Conservation (phyloP, 2,113 vertebrate species). For the Eolophus roseicapilla region DNA sequence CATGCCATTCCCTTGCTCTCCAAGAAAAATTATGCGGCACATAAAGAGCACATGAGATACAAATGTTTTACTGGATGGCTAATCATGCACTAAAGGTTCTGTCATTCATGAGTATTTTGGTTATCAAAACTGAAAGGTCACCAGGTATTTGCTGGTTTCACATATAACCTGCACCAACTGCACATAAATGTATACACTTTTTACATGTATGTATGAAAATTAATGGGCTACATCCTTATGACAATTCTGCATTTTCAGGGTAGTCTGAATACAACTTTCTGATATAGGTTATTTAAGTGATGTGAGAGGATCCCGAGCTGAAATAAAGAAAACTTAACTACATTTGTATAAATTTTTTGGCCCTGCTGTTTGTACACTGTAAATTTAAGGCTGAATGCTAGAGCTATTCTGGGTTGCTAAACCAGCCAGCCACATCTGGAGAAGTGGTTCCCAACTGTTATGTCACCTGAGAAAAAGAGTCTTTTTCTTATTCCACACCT, state of each 20-base stretch:
- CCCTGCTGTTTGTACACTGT: accelerated
- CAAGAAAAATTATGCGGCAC: background rate
- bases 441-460: background rate
- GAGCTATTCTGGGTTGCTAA: background rate
- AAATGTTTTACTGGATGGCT: background rate
- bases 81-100: background rate
- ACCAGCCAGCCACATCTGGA: background rate
- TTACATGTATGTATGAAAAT: background rate
- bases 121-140: background rate
- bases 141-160: background rate
- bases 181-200: background rate
- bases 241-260: background rate
- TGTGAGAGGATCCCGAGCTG: background rate
- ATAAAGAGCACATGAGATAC: background rate
- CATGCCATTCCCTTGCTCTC: accelerated
- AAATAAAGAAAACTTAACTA: background rate
- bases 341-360: background rate
- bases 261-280: background rate
- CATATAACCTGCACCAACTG: background rate
- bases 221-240: background rate
- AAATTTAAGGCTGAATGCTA: background rate
- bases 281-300: background rate
- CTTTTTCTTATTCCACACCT: background rate
- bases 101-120: background rate
- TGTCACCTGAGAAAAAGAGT: background rate